Percentiles rank a stretch among this genome's conserved stretches.
These are phyloP conservation scores for Axea sp. DNA, from an alignment of 2,888 invertebrate species.

Conservation along the genomic window DNA sequence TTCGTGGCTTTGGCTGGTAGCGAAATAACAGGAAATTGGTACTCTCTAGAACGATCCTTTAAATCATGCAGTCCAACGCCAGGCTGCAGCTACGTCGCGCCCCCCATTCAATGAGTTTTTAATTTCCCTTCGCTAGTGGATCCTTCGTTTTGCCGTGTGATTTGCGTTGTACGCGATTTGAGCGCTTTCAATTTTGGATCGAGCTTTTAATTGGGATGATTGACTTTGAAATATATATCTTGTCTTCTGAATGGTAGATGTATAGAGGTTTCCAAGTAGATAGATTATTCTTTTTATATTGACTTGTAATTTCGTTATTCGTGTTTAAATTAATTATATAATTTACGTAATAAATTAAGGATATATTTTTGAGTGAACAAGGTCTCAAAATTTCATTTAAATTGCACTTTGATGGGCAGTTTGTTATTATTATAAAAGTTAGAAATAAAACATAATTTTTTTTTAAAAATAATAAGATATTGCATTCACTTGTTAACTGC, in stretches of 20 bases:
- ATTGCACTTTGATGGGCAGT: too few relatives aligned
- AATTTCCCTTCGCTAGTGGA: slow-evolving; percentile 61
- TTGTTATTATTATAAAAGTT: too few relatives aligned
- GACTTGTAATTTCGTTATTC: too few relatives aligned
- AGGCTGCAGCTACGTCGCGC: slow-evolving; percentile 58
- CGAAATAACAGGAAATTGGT: slow-evolving; percentile 74
- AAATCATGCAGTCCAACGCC: slow-evolving; percentile 71
- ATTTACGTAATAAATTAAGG: too few relatives aligned
- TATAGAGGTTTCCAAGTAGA: too few relatives aligned
- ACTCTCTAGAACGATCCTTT: slow-evolving; percentile 72
- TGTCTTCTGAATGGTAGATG: not conserved
- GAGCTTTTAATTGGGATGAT: slow-evolving; percentile 49
- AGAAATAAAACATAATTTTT: too few relatives aligned
- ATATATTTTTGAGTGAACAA: too few relatives aligned
- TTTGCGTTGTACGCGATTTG: slow-evolving; percentile 36
- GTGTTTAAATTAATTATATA: too few relatives aligned
- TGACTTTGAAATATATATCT: slow-evolving; percentile 30
- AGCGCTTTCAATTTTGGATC: slow-evolving; percentile 47
- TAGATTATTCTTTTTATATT: too few relatives aligned
- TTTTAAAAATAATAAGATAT: too few relatives aligned
- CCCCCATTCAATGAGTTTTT: slow-evolving; percentile 64
- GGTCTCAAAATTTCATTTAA: too few relatives aligned
- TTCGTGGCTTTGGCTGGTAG: slow-evolving; percentile 75
- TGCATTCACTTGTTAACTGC: too few relatives aligned
- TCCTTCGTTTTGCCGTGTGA: slow-evolving; percentile 49